Base-by-base conservation (phyloP, 2,797 vertebrate species). In the Cossypha niveicapilla region DNA sequence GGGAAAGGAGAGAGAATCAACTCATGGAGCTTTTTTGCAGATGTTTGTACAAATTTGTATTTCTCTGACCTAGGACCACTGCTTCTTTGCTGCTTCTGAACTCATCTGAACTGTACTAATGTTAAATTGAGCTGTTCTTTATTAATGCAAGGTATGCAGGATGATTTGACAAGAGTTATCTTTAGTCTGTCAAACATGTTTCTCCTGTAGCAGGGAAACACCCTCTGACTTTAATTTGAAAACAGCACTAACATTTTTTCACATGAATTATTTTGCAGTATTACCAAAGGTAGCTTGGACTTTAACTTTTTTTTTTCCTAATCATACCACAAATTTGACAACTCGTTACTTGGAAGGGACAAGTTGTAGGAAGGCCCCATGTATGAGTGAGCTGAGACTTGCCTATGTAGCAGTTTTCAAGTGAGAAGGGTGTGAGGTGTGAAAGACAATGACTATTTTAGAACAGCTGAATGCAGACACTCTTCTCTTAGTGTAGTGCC, bases 181-280 rank as follows among this genome's bases (percentile, higher is more conserved):
- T 82, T 90, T 7, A 66, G 41, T 47, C 48, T 63, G 27, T 84
- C 47, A 76, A 45, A 57, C 7, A 17, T 21, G 21, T 45, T 82
- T 86, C 32, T n/a, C 5, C 21, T 86, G 30, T n/a, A 47, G 18
- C 10, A 70, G 25, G 51, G 32, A 56, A 88, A 28, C 51, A 51
- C 24, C 5, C 39, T 75, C 70, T 63, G 60, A 42, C 66, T 95
- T 92, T 68, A 81, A 54, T 72, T 58, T 76, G 61, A 32, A 92
- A 73, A 34, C 7, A 24, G 8, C 9, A 9, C 34, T 62, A 62
- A 13, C 2, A 4, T 62, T 81, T 42, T 86, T 75, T 81, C 23
- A 32, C 1, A 1, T 6, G 0, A 74, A 56, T 57, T 25, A 35
- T 66, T 78, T 78, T 75, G 19, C 25, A 48, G 12, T 51, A 28